Evolutionary conservation across 2,113 vertebrate species (phyloP).

Genomic region (Tapirus terrestris): DNA sequence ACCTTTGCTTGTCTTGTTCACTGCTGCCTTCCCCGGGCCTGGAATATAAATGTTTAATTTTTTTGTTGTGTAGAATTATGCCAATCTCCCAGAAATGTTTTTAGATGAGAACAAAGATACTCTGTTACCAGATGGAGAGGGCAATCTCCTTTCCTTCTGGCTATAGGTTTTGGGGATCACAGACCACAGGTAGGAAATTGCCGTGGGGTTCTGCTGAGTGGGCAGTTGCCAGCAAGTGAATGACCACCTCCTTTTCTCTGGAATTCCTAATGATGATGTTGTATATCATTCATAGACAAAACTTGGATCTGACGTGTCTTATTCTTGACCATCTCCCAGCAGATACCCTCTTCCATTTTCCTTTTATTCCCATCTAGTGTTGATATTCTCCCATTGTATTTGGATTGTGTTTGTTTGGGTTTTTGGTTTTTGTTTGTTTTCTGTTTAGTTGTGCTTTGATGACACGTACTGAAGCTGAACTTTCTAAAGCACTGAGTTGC

Average conservation of each 20-base stretch:
- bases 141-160: background rate
- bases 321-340: background rate
- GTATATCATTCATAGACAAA: background rate
- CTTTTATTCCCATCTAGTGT: background rate
- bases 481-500: background rate
- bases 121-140: background rate
- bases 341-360: background rate
- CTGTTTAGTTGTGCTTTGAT: background rate
- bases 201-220: background rate
- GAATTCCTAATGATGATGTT: background rate
- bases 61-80: slow-evolving; percentile 1
- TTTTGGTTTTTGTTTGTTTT: background rate
- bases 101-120: background rate
- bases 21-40: background rate
- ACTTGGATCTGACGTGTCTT: background rate
- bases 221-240: background rate
- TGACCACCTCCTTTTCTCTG: background rate
- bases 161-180: background rate
- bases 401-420: background rate
- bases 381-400: background rate
- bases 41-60: background rate
- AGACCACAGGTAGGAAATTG: background rate
- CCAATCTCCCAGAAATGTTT: background rate
- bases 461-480: background rate
- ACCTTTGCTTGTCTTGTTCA: background rate